A percentile compares a stretch with the other conserved stretches of the same genome.
Evolutionary conservation across 2,113 vertebrate species (phyloP).

Genomic region (Xiphias gladius): DNA sequence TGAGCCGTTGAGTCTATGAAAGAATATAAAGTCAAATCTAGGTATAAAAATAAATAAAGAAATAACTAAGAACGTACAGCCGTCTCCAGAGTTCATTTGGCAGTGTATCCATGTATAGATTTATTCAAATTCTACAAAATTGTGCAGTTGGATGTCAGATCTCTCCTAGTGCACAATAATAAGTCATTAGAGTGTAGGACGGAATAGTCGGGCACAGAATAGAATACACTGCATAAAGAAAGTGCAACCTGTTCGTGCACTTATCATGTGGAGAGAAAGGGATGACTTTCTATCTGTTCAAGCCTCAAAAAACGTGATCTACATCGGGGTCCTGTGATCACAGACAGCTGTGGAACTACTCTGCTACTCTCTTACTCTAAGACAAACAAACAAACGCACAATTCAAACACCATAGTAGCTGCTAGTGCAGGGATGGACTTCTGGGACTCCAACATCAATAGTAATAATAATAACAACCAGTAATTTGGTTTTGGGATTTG

Average conservation of each 20-base stretch:
- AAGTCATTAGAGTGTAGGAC: background rate
- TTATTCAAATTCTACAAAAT: background rate
- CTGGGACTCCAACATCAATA: background rate
- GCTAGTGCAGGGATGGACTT: background rate
- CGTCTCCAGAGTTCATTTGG: constrained; percentile 1
- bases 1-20: background rate
- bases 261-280: too few species aligned
- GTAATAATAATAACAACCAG: background rate
- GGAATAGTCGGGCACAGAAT: background rate
- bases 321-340: too few species aligned
- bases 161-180: background rate
- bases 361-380: too few species aligned
- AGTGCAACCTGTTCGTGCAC: background rate
- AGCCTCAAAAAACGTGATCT: too few species aligned
- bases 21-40: background rate
- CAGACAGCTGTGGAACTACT: too few species aligned
- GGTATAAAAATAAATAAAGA: too few species aligned
- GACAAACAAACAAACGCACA: too few species aligned
- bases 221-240: background rate
- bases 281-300: too few species aligned
- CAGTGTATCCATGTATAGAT: background rate
- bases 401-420: too few species aligned
- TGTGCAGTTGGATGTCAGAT: background rate
- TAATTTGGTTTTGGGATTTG: background rate
- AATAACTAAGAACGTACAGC: too few species aligned